phyloP scores from a whole-genome alignment of 1,140 invertebrate species.

The Nebria ingens region DNA sequence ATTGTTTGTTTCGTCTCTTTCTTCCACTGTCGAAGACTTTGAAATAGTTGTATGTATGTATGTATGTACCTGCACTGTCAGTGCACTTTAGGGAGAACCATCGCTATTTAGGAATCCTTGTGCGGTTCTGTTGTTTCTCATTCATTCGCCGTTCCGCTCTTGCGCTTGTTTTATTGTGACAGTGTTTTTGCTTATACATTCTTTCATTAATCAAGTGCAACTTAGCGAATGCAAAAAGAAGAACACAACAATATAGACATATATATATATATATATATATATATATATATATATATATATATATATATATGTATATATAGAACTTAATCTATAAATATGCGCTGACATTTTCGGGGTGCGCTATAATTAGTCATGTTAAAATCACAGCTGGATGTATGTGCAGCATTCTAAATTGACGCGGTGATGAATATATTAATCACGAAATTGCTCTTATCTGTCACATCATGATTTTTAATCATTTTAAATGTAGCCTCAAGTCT shows the following conservation, averaged over 20 bases:
- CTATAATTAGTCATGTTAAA: constrained; percentile 7
- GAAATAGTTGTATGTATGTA: background rate
- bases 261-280: too few species aligned
- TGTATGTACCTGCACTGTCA: background rate
- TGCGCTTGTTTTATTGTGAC: background rate
- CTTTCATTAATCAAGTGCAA: constrained; percentile 1
- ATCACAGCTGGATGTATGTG: background rate
- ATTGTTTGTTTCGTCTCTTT: too few species aligned
- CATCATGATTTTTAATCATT: too few species aligned
- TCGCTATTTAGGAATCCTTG: background rate
- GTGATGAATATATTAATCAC: constrained; percentile 7
- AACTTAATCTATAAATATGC: constrained; percentile 8
- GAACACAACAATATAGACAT: background rate
- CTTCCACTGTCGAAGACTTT: background rate
- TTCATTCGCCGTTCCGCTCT: background rate
- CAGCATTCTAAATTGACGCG: background rate
- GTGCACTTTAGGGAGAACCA: background rate
- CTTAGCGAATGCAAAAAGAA: constrained; percentile 1
- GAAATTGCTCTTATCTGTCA: background rate
- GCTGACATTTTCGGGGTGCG: constrained; percentile 3
- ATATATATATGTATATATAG: too few species aligned
- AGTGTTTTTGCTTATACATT: constrained; percentile 5
- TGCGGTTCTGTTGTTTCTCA: background rate
- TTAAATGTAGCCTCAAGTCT: too few species aligned
- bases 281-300: too few species aligned